Evolutionary conservation across 2,888 invertebrate genomes (phyloP).

Genomic region (Scaptomyza flava): DNA sequence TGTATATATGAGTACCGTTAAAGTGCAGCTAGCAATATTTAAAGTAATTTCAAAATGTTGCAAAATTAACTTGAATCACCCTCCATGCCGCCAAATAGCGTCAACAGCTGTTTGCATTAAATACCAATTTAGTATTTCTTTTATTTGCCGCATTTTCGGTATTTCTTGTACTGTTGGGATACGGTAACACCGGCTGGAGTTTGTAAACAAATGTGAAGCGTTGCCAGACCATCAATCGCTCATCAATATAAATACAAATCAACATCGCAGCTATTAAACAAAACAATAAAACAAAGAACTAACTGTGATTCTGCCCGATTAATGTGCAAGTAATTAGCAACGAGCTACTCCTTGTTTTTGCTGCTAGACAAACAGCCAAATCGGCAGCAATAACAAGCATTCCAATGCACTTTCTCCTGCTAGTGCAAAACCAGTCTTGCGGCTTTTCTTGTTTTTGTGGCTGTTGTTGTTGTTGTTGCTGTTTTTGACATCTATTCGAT

Average conservation of each 20-base stretch:
- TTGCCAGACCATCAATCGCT: conserved; percentile 25
- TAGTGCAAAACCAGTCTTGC: conserved; percentile 59
- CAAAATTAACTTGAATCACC: conserved; percentile 10
- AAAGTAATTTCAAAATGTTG: conserved; percentile 16
- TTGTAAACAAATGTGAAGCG: conserved; percentile 52
- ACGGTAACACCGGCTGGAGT: conserved; percentile 34
- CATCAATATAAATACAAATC: background rate
- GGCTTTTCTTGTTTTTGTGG: conserved; percentile 36
- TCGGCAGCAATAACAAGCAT: conserved; percentile 41
- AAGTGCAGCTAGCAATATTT: conserved; percentile 10
- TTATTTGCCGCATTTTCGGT: background rate
- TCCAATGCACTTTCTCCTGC: conserved; percentile 73
- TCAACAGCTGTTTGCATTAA: conserved; percentile 29
- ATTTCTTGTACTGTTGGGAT: background rate
- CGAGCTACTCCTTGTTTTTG: conserved; percentile 7
- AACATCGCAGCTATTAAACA: conserved; percentile 1
- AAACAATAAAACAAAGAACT: conserved; percentile 4
- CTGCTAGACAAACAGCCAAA: conserved; percentile 3
- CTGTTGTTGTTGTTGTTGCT: conserved; percentile 6
- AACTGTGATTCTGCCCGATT: conserved; percentile 3
- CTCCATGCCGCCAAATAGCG: background rate
- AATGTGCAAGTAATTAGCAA: conserved; percentile 24
- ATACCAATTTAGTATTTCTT: conserved; percentile 31
- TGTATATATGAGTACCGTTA: background rate
- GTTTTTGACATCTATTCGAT: conserved; percentile 74